Evolutionary conservation across 2,113 vertebrate species (phyloP).

Genomic region (Fukomys damarensis): DNA sequence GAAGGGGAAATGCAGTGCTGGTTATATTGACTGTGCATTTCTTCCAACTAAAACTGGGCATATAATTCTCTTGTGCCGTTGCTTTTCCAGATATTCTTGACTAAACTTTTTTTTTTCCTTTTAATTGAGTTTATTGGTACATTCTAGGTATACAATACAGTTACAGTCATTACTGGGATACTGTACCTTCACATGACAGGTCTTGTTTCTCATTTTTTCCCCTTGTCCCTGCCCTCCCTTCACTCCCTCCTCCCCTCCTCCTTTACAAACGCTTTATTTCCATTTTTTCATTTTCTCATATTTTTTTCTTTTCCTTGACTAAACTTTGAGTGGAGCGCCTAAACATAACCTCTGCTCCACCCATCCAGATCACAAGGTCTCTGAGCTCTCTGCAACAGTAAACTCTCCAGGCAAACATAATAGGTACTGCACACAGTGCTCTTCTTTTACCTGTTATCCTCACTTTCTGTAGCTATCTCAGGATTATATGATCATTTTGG

Average conservation of each 20-base stretch:
- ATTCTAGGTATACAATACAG: too few relatives aligned
- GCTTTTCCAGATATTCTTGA: not conserved
- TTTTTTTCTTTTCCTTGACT: too few relatives aligned
- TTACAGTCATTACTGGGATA: too few relatives aligned
- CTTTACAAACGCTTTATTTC: too few relatives aligned
- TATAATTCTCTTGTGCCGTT: not conserved
- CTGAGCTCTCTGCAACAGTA: not conserved
- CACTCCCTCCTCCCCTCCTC: too few relatives aligned
- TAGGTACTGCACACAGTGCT: rapidly evolving
- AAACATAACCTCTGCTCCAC: not conserved
- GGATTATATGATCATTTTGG: not conserved
- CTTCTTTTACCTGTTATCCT: not conserved
- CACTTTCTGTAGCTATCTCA: not conserved
- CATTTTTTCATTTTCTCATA: too few relatives aligned
- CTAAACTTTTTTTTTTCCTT: too few relatives aligned
- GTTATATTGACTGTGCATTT: not conserved
- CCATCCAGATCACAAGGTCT: not conserved
- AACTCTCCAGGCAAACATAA: not conserved
- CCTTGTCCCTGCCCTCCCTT: too few relatives aligned
- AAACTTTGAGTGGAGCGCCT: rapidly evolving
- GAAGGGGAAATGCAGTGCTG: not conserved
- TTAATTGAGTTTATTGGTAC: too few relatives aligned
- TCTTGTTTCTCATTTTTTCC: too few relatives aligned
- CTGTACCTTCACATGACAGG: too few relatives aligned
- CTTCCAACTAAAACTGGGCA: not conserved